Percentiles rank a stretch among this genome's conserved stretches.
Evolutionary conservation across 2,113 vertebrate species (phyloP).

Genomic region (Notarius quadriscutis): DNA sequence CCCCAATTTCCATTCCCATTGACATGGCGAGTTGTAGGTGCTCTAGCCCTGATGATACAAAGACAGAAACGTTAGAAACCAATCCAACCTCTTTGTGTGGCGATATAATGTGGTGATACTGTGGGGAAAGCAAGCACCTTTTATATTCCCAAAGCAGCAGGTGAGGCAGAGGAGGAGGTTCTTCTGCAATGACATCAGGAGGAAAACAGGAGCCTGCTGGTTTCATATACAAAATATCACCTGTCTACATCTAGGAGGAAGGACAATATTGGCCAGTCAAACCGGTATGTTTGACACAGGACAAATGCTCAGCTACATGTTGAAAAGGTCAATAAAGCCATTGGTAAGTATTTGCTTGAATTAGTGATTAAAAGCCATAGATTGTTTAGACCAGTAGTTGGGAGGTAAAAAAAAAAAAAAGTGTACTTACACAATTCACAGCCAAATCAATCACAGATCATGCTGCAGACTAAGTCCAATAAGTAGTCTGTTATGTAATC

Average conservation of each 20-base stretch:
- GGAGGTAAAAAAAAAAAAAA: not conserved
- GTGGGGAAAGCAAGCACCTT: constrained; percentile 60
- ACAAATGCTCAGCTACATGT: not conserved
- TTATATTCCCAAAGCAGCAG: constrained; percentile 66
- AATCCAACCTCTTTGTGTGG: not conserved
- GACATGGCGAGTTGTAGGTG: constrained; percentile 63
- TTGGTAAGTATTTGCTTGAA: not conserved
- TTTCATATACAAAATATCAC: constrained; percentile 46
- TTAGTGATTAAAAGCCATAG: not conserved
- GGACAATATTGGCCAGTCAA: constrained; percentile 31
- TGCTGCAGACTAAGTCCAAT: not conserved
- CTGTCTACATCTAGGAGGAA: constrained; percentile 41
- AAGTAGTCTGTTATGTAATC: not conserved
- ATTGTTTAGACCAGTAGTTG: not conserved
- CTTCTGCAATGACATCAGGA: constrained; percentile 62
- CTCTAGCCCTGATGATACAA: not conserved
- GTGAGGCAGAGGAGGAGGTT: constrained; percentile 62
- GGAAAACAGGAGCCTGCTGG: constrained; percentile 27
- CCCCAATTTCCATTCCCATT: constrained; percentile 76
- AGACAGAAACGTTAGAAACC: not conserved
- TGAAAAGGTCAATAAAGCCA: constrained; percentile 7
- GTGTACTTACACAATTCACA: not conserved
- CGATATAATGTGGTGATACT: constrained; percentile 56
- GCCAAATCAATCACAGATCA: not conserved
- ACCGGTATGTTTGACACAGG: not conserved